These are phyloP conservation scores for Chirona hameri DNA, from an alignment of 2,888 invertebrate genomes.

Conservation along the genomic window DNA sequence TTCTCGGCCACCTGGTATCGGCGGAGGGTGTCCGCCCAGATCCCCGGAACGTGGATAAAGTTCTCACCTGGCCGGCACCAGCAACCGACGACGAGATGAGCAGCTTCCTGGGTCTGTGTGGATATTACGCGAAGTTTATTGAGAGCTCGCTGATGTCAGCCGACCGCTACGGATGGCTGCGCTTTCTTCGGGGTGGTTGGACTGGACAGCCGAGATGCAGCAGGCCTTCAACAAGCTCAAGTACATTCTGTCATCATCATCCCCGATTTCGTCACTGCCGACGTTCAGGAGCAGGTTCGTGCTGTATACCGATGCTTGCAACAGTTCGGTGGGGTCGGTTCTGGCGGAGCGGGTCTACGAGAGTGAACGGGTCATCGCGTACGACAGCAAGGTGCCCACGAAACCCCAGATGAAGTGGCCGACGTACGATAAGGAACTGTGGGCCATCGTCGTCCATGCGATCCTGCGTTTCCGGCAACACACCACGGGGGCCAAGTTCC, in stretches of 20 bases:
- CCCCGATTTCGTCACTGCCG: neutral
- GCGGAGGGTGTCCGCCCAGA: neutral
- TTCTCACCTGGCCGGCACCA: neutral
- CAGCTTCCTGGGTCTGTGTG: neutral
- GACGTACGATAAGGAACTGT: neutral
- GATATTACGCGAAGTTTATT: neutral
- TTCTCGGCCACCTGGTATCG: neutral
- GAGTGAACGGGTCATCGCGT: neutral
- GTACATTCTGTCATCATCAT: neutral
- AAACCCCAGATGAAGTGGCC: neutral
- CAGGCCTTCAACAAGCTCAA: neutral
- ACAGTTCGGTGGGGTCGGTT: neutral
- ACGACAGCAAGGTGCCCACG: neutral
- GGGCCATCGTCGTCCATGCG: neutral
- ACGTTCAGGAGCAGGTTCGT: neutral
- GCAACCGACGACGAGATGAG: neutral
- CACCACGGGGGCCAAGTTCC: neutral
- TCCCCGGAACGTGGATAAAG: neutral
- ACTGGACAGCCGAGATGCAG: neutral
- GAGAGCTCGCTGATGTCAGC: neutral
- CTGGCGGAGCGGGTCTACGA: neutral
- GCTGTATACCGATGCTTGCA: neutral
- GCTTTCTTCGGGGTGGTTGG: too few species aligned
- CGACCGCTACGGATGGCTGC: neutral
- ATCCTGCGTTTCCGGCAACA: neutral